A percentile compares a stretch with the other conserved stretches of the same genome.
Evolutionary conservation across 1,140 invertebrate species (phyloP).

Genomic region (Eulimnadia texana): DNA sequence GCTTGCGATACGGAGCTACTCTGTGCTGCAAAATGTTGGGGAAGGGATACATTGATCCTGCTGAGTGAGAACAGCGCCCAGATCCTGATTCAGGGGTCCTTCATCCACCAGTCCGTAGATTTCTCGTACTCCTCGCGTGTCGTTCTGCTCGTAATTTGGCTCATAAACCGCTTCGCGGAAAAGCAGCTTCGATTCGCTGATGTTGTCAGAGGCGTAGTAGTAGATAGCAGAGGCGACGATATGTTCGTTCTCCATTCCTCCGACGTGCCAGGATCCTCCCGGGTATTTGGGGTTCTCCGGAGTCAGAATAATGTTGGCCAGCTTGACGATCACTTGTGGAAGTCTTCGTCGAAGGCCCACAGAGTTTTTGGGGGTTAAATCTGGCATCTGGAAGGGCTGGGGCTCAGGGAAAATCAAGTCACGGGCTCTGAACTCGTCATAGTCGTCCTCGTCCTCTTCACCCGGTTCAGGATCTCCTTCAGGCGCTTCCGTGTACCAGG

Average conservation of each 20-base stretch:
- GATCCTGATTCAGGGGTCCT: neutral
- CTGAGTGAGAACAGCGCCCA: constrained; percentile 1
- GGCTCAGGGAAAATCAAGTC: too few species aligned
- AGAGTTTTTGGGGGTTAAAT: too few species aligned
- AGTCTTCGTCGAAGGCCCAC: too few species aligned
- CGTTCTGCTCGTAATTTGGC: neutral
- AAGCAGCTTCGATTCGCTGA: constrained; percentile 9
- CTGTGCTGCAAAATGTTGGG: constrained; percentile 15
- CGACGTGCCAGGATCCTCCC: constrained; percentile 14
- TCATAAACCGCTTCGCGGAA: constrained; percentile 14
- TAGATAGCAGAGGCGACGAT: constrained; percentile 17
- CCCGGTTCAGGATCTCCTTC: too few species aligned
- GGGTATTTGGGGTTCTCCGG: too few species aligned
- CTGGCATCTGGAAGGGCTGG: too few species aligned
- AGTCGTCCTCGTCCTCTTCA: too few species aligned
- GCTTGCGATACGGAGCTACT: constrained; percentile 12
- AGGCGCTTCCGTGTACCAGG: too few species aligned
- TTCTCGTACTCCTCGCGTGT: neutral
- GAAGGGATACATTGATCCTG: constrained; percentile 3
- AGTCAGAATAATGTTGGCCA: too few species aligned
- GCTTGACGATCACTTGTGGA: too few species aligned
- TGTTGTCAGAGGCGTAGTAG: constrained; percentile 12
- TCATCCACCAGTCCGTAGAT: neutral
- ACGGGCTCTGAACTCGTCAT: too few species aligned
- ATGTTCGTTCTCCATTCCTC: constrained; percentile 14